phyloP scores from a whole-genome alignment of 2,797 vertebrate species.

The Pseudochaenichthys georgianus region DNA sequence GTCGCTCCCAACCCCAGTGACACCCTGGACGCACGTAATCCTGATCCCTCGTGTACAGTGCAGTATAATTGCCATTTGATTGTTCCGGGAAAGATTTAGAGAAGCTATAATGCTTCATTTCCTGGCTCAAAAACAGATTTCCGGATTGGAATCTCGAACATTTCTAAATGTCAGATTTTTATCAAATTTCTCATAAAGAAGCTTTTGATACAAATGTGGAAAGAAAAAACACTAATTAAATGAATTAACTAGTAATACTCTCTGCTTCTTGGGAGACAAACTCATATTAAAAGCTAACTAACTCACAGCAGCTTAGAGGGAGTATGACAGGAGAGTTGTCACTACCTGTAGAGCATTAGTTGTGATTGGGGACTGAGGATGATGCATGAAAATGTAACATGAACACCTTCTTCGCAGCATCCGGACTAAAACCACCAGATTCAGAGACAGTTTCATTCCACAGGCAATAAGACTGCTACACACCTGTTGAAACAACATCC shows the following conservation, averaged over 20 bases:
- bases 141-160: neutral
- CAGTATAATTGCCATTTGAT: constrained; percentile 41
- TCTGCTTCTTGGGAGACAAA: constrained; percentile 8
- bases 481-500: too few relatives aligned
- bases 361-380: neutral
- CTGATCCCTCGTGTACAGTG: constrained; percentile 32
- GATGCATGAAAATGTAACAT: constrained; percentile 37
- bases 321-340: too few relatives aligned
- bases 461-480: too few relatives aligned
- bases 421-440: too few relatives aligned
- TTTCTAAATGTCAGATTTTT: neutral
- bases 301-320: constrained; percentile 18
- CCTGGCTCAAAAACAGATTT: neutral
- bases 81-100: constrained; percentile 15
- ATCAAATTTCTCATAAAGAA: constrained; percentile 1
- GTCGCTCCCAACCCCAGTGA: constrained; percentile 47
- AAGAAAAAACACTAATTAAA: neutral
- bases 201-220: neutral
- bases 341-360: constrained; percentile 27
- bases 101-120: constrained; percentile 3
- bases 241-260: neutral
- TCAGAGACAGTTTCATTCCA: too few relatives aligned
- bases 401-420: neutral
- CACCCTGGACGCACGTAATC: constrained; percentile 65
- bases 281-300: constrained; percentile 35